A percentile compares a stretch with the other conserved stretches of the same genome.
These are phyloP conservation scores for Trissolcus brochymenae DNA, from an alignment of 2,888 invertebrate species.

Conservation along the genomic window DNA sequence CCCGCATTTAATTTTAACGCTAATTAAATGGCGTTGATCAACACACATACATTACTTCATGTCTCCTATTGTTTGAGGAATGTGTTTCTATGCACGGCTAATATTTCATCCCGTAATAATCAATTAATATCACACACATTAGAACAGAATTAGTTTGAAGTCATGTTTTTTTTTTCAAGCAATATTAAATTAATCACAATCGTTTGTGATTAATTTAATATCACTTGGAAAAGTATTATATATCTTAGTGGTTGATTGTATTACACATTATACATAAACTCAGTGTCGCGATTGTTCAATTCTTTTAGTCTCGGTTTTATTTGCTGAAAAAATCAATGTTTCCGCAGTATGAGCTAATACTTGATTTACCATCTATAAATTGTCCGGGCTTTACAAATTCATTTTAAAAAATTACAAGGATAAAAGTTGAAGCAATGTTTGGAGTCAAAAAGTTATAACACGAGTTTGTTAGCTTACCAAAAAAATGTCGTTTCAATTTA, in stretches of 20 bases:
- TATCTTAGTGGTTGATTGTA: conserved; percentile 27
- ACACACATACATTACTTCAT: conserved; percentile 43
- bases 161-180: conserved; percentile 11
- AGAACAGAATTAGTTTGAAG: conserved; percentile 25
- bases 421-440: no score
- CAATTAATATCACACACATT: conserved; percentile 39
- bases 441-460: no score
- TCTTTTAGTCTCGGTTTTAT: neutral
- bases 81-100: conserved; percentile 69
- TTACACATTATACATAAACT: conserved; percentile 20
- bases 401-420: no score
- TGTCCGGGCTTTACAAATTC: neutral
- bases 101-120: conserved; percentile 48
- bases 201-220: conserved; percentile 11
- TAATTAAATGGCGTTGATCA: conserved; percentile 34
- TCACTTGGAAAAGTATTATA: conserved; percentile 18
- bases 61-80: conserved; percentile 66
- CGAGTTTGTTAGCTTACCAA: no score
- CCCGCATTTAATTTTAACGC: conserved; percentile 39
- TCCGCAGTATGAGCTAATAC: neutral
- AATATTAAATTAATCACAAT: conserved; percentile 27
- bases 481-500: no score
- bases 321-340: conserved; percentile 35
- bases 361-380: neutral
- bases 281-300: conserved; percentile 37